Evolutionary conservation across 2,113 vertebrate species (phyloP), one percentile per base, ranked within the genome.

Genomic region (Motacilla alba): DNA sequence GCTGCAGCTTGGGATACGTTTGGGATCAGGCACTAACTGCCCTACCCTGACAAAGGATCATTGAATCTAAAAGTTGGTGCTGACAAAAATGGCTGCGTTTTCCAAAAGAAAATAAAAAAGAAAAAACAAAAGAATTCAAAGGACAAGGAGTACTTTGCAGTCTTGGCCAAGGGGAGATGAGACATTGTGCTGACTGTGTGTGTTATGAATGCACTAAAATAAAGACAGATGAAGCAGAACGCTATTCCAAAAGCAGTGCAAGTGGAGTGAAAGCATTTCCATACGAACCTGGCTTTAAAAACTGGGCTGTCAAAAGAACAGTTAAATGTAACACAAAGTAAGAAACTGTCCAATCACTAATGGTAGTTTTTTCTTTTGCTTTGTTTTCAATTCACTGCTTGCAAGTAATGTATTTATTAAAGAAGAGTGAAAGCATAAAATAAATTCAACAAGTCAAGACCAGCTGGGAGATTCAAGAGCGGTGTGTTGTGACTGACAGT

Each of bases 261-360:
- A 99, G 99, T 99, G 99, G 99, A 99, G 99, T 99, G 99, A 99
- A 99, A 99, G 99, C 99, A 99, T 99, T 99, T 99, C 99, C 99
- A 99, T 99, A 99, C 99, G 99, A 99, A 99, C 99, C 99, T 99
- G 99, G 99, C 99, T 99, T 99, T 99, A 99, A 98, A 99, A 99
- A 99, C 99, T 99, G 99, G 99, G 99, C 99, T 99, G 99, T 99
- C 99, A 99, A 99, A 99, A 99, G 99, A 99, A 99, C 99, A 99
- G 99, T 99, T 99, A 99, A 99, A 99, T 99, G 99, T 99, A 99
- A 99, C 99, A 99, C 99, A 99, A 99, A 98, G 99, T 99, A 99
- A 99, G 99, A 99, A 99, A 99, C 98, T 98, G 98, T 98, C 98
- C 99, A 98, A 98, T 98, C 97, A 98, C 98, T 98, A 99, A 98